phyloP scores from a whole-genome alignment of 2,797 vertebrate genomes.

The Tauraco hartlaubi region DNA sequence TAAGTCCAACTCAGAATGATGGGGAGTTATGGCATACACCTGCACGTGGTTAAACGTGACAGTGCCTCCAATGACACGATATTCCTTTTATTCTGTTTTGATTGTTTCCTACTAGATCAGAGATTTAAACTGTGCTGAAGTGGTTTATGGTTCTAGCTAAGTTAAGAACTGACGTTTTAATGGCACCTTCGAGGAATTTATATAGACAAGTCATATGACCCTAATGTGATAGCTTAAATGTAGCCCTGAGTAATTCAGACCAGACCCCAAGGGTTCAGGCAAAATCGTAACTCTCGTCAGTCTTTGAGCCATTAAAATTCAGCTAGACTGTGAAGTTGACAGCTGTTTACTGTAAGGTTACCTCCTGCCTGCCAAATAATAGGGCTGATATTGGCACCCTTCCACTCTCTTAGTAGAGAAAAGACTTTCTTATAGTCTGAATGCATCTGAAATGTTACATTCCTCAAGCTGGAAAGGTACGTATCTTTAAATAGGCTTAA shows the following conservation, averaged over 20 bases:
- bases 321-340: slow-evolving; percentile 52
- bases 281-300: slow-evolving; percentile 5
- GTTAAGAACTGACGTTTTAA: slow-evolving; percentile 51
- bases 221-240: background rate
- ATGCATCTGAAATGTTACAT: rapidly evolving
- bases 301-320: slow-evolving; percentile 58
- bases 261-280: slow-evolving; percentile 5
- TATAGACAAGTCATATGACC: slow-evolving; percentile 43
- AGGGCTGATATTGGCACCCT: slow-evolving; percentile 37
- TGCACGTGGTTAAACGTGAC: background rate
- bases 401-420: slow-evolving; percentile 7
- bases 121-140: background rate
- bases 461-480: background rate
- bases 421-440: background rate
- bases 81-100: background rate
- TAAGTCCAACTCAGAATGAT: background rate
- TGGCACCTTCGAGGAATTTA: slow-evolving; percentile 38
- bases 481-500: background rate
- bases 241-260: slow-evolving; percentile 25
- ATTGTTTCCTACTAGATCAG: background rate
- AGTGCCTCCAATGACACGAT: background rate
- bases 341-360: slow-evolving; percentile 73
- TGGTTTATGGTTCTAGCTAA: background rate
- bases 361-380: slow-evolving; percentile 68
- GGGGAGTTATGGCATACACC: background rate